Evolutionary conservation across 1,140 invertebrate species (phyloP).

Genomic region (Muscidifurax raptorellus): DNA sequence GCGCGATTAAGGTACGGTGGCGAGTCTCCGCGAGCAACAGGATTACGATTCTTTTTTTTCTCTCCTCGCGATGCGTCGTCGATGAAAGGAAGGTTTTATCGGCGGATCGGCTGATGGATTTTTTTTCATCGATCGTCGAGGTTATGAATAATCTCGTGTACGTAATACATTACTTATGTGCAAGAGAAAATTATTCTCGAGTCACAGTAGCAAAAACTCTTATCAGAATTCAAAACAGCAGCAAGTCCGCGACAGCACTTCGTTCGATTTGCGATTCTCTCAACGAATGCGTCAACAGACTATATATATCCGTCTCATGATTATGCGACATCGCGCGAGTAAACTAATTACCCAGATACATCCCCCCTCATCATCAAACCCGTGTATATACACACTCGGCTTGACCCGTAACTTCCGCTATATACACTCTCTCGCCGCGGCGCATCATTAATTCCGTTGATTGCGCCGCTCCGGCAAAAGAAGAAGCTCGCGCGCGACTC

Average conservation of each 20-base stretch:
- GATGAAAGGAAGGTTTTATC: background rate
- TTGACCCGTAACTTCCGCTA: background rate
- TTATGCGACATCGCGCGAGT: slow-evolving; percentile 2
- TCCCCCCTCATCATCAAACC: slow-evolving; percentile 1
- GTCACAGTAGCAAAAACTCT: background rate
- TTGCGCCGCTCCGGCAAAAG: slow-evolving; percentile 10
- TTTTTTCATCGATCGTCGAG: background rate
- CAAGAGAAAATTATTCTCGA: background rate
- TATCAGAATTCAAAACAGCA: background rate
- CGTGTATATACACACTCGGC: background rate
- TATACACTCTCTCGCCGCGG: background rate
- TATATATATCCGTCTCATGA: background rate
- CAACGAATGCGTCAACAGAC: slow-evolving; percentile 21
- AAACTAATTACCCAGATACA: background rate
- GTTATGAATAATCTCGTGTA: background rate
- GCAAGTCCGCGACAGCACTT: background rate
- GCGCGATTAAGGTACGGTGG: slow-evolving; percentile 19
- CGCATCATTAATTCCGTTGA: slow-evolving; percentile 38
- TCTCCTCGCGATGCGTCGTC: too few relatives aligned
- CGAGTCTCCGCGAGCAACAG: slow-evolving; percentile 1
- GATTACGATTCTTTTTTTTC: slow-evolving; percentile 17
- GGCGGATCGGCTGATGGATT: background rate
- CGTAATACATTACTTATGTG: background rate
- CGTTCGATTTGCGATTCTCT: slow-evolving; percentile 16
- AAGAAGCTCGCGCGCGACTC: slow-evolving; percentile 13